Percentiles rank a stretch among this genome's conserved stretches.
These are phyloP conservation scores for Fregetta grallaria DNA, from an alignment of 2,113 vertebrate species.

Conservation along the genomic window DNA sequence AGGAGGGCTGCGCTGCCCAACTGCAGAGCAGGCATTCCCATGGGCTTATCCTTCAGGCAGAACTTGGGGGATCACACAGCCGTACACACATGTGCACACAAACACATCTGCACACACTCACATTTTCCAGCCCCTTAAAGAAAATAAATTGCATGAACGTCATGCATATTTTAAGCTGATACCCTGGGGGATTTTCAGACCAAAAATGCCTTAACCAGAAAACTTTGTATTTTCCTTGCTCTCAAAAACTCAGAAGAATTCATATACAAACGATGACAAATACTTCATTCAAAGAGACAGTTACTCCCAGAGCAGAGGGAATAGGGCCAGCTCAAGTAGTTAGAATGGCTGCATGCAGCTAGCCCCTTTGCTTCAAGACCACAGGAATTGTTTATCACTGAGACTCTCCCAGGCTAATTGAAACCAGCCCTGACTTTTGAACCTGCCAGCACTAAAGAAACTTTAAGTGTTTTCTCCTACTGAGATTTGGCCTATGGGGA, in stretches of 20 bases:
- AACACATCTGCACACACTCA: constrained; percentile 50
- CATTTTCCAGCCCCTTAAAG: constrained; percentile 50
- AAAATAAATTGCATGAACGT: constrained; percentile 48
- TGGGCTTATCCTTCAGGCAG: not conserved
- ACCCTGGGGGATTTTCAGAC: constrained; percentile 44
- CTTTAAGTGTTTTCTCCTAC: constrained; percentile 73
- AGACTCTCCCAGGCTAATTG: constrained; percentile 83
- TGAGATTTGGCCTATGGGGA: constrained; percentile 73
- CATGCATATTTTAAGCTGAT: constrained; percentile 52
- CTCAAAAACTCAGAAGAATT: constrained; percentile 59
- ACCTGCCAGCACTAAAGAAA: constrained; percentile 79
- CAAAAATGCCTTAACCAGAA: constrained; percentile 63
- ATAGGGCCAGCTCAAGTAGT: constrained; percentile 43
- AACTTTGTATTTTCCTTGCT: constrained; percentile 54
- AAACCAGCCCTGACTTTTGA: constrained; percentile 83
- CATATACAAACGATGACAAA: constrained; percentile 54
- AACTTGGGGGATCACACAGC: not conserved
- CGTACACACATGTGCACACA: not conserved
- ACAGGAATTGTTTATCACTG: constrained; percentile 88
- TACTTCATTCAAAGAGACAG: constrained; percentile 56
- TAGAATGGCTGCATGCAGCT: constrained; percentile 52
- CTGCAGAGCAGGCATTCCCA: not conserved
- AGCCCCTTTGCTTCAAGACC: constrained; percentile 74
- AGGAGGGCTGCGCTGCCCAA: not conserved
- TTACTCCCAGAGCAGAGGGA: constrained; percentile 42